A percentile compares a stretch with the other conserved stretches of the same genome.
phyloP scores from a whole-genome alignment of 2,797 vertebrate genomes.

The Dermochelys coriacea region DNA sequence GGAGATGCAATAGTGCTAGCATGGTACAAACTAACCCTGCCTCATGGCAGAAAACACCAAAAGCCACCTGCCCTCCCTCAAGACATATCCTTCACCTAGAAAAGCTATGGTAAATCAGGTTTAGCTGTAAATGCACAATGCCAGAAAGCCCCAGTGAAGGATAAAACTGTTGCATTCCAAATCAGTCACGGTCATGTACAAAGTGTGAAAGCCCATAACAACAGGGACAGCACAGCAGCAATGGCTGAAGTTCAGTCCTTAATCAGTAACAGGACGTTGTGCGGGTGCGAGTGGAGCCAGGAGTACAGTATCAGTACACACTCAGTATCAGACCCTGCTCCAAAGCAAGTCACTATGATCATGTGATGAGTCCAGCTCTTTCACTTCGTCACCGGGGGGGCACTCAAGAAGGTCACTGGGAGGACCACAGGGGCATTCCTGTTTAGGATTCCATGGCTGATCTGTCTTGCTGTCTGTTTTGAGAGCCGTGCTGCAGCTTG shows the following conservation, averaged over 20 bases:
- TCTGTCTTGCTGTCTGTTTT: background rate
- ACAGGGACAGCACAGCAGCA: background rate
- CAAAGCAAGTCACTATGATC: background rate
- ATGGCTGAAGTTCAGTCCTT: background rate
- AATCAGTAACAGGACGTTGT: slow-evolving; percentile 4
- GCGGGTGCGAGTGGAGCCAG: slow-evolving; percentile 1
- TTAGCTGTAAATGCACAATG: background rate
- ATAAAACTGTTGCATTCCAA: background rate
- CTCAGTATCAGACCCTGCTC: background rate
- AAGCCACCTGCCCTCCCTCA: background rate
- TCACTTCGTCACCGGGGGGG: background rate
- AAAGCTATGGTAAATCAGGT: background rate
- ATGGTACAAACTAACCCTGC: background rate
- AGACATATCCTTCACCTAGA: background rate
- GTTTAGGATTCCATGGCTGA: background rate
- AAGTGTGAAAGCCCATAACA: background rate
- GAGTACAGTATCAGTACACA: background rate
- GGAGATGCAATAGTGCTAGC: background rate
- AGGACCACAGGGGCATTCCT: background rate
- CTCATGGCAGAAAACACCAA: background rate
- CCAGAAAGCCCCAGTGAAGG: background rate
- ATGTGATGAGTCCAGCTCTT: background rate
- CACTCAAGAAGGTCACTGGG: background rate
- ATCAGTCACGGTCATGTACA: background rate
- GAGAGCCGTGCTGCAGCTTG: background rate